Evolutionary conservation across 2,797 vertebrate species (phyloP), one percentile per base, ranked within the genome.

Genomic region (Moxostoma hubbsi): DNA sequence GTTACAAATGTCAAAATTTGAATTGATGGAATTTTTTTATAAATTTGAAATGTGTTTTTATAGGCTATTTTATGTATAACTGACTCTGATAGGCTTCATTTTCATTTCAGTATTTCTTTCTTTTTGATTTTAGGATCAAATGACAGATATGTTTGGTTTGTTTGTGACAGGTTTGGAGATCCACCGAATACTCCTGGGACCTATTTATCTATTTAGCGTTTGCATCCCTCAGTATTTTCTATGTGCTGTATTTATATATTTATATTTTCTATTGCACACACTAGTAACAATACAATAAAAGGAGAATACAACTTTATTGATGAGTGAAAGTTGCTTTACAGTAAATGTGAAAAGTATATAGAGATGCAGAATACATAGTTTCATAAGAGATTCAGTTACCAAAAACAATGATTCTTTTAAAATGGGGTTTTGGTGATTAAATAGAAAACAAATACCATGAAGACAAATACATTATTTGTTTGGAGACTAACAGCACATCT

Each of bases 261-360:
- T 78, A 81, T 79, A 69, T 81, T 47, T 79, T 79, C 8, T 75
- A 79, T 16, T 65, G 54, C 53, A 53, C 43, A 58, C 8, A 58
- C 62, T 76, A 67, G 50, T 65, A 76, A 57, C 16, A 58, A 46
- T 53, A 46, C 57, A 77, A 18, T 63, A 70, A 62, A 63, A 13
- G 10, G 18, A 16, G 5, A 68, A 68, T 68, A 45, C 0, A 9
- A 57, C 63, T n/a, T 75, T 49, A 76, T 58, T 76, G 9, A 11
- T 61, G 55, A 69, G 36, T 36, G 9, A 76, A 15, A 9, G 36
- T 55, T 50, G 63, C 46, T 49, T 36, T 75, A 57, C 46, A 66
- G 18, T 10, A 47, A 18, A 57, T 18, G 24, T 24, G 24, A 24
- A 24, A 24, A 24, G 24, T 36, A 36, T 36, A 36, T 5, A 36